Conservation (phyloP, 2,888 invertebrate genomes). For the Parasteatoda lunata region DNA sequence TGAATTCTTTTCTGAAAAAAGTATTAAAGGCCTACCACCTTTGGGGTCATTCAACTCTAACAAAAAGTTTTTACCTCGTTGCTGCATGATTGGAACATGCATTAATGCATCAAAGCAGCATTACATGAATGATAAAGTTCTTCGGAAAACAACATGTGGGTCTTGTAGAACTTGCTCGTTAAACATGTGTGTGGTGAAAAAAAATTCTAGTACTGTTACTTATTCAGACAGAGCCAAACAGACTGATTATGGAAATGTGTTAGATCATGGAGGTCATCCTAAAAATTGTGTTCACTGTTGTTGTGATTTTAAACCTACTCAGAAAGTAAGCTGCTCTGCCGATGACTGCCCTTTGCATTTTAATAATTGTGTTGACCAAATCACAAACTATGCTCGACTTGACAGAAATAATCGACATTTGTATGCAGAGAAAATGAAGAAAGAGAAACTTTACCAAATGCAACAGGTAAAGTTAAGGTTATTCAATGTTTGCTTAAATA, state of each 20-base stretch:
- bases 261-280: conserved; percentile 60
- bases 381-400: conserved; percentile 71
- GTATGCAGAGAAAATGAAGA: conserved; percentile 43
- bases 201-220: conserved; percentile 39
- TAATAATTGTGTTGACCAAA: conserved; percentile 70
- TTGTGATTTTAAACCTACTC: conserved; percentile 58
- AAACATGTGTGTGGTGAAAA: conserved; percentile 64
- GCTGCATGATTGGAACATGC: conserved; percentile 64
- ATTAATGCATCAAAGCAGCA: conserved; percentile 59
- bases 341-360: conserved; percentile 64
- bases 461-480: conserved; percentile 36
- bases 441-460: conserved; percentile 47
- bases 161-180: conserved; percentile 63
- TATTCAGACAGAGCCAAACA: conserved; percentile 57
- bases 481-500: background rate
- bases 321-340: conserved; percentile 60
- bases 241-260: conserved; percentile 59
- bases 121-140: conserved; percentile 58
- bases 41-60: conserved; percentile 43
- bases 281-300: conserved; percentile 62
- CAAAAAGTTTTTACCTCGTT: conserved; percentile 51
- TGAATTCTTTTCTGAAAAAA: conserved; percentile 39
- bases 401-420: conserved; percentile 70
- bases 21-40: conserved; percentile 46
- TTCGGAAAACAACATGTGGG: conserved; percentile 55